Conservation (phyloP, 2,797 vertebrate genomes). For the Chanos chanos region DNA sequence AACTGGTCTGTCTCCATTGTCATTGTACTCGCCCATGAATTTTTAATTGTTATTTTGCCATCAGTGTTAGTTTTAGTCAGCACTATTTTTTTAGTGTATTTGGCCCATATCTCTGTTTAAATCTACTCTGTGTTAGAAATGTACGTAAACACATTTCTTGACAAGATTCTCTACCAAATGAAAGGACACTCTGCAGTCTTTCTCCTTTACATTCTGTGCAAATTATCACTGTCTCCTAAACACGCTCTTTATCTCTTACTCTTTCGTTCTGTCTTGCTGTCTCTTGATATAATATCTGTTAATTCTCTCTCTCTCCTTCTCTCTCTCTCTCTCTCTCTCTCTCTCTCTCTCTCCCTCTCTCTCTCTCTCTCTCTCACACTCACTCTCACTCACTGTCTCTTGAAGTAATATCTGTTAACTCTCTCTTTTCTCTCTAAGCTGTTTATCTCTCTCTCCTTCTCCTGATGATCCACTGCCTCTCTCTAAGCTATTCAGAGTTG, state of each 20-base stretch:
- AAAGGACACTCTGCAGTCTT: slow-evolving; percentile 66
- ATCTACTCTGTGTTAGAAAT: slow-evolving; percentile 25
- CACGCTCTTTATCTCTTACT: slow-evolving; percentile 51
- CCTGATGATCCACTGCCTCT: slow-evolving; percentile 70
- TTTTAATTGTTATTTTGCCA: too few species aligned
- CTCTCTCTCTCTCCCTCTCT: slow-evolving; percentile 13
- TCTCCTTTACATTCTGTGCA: slow-evolving; percentile 81
- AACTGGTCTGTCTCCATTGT: too few species aligned
- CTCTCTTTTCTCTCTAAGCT: slow-evolving; percentile 60
- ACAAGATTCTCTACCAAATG: slow-evolving; percentile 36
- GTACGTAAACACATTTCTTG: slow-evolving; percentile 46
- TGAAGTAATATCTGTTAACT: slow-evolving; percentile 52
- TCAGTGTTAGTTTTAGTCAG: slow-evolving; percentile 13
- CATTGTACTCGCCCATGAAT: too few species aligned
- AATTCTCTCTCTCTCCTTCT: slow-evolving; percentile 47
- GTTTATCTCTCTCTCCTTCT: slow-evolving; percentile 75
- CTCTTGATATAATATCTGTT: too few species aligned
- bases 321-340: slow-evolving; percentile 21
- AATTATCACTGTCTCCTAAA: slow-evolving; percentile 62
- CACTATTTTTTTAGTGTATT: neutral
- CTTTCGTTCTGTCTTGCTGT: slow-evolving; percentile 49
- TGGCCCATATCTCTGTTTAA: slow-evolving; percentile 17
- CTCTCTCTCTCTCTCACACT: slow-evolving; percentile 19
- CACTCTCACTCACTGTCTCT: slow-evolving; percentile 43
- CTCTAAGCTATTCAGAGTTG: slow-evolving; percentile 81